Base-by-base conservation (phyloP, 2,797 vertebrate species). In the Pseudocheirus occidentalis region DNA sequence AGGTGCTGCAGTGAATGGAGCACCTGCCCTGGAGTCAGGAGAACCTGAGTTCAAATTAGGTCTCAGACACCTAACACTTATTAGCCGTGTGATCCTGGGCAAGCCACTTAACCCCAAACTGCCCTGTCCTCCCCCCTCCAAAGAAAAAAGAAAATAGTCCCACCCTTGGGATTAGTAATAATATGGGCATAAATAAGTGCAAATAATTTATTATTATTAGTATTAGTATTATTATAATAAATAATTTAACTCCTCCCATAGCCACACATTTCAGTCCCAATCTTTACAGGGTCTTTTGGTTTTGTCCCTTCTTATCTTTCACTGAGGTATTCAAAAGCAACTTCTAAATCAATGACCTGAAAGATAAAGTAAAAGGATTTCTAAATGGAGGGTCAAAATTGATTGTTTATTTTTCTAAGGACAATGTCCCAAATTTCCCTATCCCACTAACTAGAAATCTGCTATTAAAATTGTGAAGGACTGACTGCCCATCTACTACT, bases 391-490 rank as follows among this genome's bases (percentile, higher is more conserved):
- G n/a, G 6, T 87, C 95, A 89, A 95, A 97, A 95, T 87, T 59
- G 55, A 92, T 95, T 92, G 24, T 40, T 96, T 94, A 56, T 96
- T 95, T 81, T 91, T 94, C 28, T 58, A 96, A 89, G n/a, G 28
- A 92, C 57, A 73, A 34, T 94, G 92, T 66, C 34, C 97, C 94
- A 89, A 93, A n/a, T 92, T 96, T 95, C 96, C 55, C 93, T 95
- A 46, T 93, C 93, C 90, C 50, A 92, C 27, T 91, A 18, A 53
- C 92, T 95, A 96, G 93, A 28, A 92, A 95, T 7, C 16, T 34
- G 90, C 81, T 97, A 92, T 28, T 96, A 96, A 97, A 97, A 94
- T n/a, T 55, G 21, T 57, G 56, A 95, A 94, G 58, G 93, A 97
- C 13, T 96, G 90, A 93, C 95, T 96, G 95, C 95, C 95, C 95